Conservation (phyloP, 2,113 vertebrate species). For the Ailurus styani region DNA sequence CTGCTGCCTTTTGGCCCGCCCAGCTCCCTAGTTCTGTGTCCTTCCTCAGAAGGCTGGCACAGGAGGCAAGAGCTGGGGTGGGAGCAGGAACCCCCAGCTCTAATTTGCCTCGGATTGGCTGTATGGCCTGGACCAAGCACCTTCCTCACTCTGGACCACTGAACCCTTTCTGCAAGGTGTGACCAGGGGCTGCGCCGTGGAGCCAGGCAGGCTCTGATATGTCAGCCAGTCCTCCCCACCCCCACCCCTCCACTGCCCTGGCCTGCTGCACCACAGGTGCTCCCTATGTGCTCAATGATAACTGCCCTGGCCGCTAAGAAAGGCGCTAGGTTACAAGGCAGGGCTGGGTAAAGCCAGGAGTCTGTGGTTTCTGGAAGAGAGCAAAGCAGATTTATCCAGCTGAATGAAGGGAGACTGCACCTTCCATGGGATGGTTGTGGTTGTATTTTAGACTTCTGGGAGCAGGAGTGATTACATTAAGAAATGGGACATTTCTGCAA, state of each 20-base stretch:
- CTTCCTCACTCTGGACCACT: neutral
- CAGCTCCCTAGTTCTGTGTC: neutral
- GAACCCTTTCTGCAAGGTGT: neutral
- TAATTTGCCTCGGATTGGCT: neutral
- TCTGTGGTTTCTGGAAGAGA: neutral
- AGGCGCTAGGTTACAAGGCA: neutral
- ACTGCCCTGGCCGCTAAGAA: neutral
- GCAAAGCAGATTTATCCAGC: neutral
- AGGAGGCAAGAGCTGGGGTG: neutral
- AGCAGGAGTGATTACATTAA: neutral
- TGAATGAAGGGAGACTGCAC: neutral
- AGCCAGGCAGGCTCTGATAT: neutral
- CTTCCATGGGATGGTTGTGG: neutral
- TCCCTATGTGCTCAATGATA: neutral
- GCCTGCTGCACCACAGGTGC: neutral
- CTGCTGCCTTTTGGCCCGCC: neutral
- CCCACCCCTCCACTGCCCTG: neutral
- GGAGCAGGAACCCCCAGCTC: neutral
- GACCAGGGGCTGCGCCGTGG: neutral
- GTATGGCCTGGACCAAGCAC: neutral
- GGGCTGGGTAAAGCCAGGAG: neutral
- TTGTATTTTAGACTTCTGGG: neutral
- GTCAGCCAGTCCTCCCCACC: neutral
- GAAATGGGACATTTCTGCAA: neutral
- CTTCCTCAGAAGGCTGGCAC: neutral